Evolutionary conservation across 2,113 vertebrate genomes (phyloP).

Genomic region (Scytalopus superciliaris): DNA sequence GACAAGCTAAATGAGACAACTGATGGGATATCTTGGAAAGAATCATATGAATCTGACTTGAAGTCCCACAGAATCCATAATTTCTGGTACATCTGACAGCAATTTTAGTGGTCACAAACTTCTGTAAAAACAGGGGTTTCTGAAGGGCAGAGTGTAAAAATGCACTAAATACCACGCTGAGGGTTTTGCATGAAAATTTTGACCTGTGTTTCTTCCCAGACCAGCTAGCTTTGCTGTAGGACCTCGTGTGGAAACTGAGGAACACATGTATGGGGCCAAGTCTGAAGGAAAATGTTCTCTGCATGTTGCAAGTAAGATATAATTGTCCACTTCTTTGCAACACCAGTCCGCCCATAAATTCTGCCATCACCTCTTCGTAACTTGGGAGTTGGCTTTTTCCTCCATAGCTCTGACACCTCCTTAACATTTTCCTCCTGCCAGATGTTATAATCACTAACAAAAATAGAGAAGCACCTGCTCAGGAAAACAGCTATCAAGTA

Average conservation of each 20-base stretch:
- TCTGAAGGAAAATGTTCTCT: not conserved
- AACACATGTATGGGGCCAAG: too few species aligned
- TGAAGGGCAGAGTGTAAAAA: not conserved
- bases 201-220: not conserved
- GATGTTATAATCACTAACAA: not conserved
- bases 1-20: not conserved
- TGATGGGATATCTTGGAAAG: not conserved
- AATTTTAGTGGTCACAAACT: not conserved
- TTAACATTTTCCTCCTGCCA: not conserved
- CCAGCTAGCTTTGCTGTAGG: not conserved
- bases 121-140: not conserved
- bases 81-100: not conserved
- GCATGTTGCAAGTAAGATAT: rapidly evolving
- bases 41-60: not conserved
- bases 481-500: not conserved
- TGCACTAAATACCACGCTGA: not conserved
- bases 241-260: not conserved
- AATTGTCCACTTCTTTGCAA: not conserved
- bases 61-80: not conserved
- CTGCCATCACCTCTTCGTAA: not conserved
- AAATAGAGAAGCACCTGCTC: not conserved
- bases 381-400: not conserved
- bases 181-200: not conserved
- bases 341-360: not conserved
- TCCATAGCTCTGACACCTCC: not conserved